Conservation (phyloP, 2,797 vertebrate genomes). For the Acanthurus leucopareius region DNA sequence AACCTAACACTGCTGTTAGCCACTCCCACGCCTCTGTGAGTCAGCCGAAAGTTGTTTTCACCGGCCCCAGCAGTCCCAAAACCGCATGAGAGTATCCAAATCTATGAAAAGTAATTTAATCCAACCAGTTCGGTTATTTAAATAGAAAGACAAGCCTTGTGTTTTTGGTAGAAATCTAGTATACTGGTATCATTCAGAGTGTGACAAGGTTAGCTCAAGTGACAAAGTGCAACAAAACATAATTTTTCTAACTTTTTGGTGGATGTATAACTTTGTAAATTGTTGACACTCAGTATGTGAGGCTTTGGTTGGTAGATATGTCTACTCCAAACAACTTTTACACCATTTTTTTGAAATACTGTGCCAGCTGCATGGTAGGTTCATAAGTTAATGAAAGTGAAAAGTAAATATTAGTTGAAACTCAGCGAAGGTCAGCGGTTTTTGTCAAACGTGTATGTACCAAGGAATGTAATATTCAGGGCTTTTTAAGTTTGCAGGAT, state of each 20-base stretch:
- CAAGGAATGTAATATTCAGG: background rate
- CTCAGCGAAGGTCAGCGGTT: background rate
- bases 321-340: background rate
- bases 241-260: background rate
- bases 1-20: conserved; percentile 65
- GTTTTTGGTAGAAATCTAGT: background rate
- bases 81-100: background rate
- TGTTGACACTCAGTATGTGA: background rate
- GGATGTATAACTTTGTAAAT: background rate
- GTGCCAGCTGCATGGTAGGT: background rate
- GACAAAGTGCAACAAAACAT: background rate
- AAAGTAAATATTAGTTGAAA: background rate
- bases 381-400: background rate
- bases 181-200: too few relatives aligned
- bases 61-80: background rate
- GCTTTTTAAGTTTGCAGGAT: background rate
- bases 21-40: conserved; percentile 65
- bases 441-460: background rate
- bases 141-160: background rate
- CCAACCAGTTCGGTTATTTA: fast-evolving
- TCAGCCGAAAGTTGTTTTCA: conserved; percentile 24
- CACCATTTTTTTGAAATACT: background rate
- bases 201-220: background rate
- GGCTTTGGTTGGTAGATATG: background rate
- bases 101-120: background rate